Percentiles rank a stretch among this genome's conserved stretches.
These are phyloP conservation scores for Egretta garzetta DNA, from an alignment of 2,113 vertebrate species.

Conservation along the genomic window DNA sequence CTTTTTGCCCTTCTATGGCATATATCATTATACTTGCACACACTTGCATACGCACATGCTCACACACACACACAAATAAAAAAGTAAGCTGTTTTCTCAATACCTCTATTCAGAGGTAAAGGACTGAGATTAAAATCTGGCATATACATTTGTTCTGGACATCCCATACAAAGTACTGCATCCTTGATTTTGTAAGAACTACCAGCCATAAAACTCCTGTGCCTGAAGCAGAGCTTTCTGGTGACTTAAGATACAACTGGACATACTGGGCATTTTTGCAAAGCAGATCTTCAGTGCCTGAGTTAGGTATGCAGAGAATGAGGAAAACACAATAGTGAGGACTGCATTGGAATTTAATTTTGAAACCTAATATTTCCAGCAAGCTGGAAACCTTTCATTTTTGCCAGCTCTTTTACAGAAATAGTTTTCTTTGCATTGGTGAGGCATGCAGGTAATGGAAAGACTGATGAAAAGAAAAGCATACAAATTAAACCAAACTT, in stretches of 20 bases:
- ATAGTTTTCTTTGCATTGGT: neutral
- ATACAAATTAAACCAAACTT: neutral
- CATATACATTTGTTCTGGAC: neutral
- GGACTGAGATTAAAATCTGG: neutral
- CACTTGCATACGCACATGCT: fast-evolving
- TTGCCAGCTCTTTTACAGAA: neutral
- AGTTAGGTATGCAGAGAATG: neutral
- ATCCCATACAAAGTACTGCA: neutral
- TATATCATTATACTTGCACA: neutral
- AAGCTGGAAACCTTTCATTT: neutral
- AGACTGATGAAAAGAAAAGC: slow-evolving; percentile 9
- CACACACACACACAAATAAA: neutral
- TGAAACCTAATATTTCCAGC: neutral
- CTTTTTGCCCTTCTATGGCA: neutral
- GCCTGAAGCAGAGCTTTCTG: neutral
- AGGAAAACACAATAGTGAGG: neutral
- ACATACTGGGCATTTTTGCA: neutral
- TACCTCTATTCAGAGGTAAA: neutral
- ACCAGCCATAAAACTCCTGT: neutral
- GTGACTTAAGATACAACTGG: neutral
- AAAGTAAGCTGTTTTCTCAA: neutral
- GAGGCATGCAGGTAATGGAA: neutral
- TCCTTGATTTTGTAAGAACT: neutral
- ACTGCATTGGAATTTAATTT: neutral
- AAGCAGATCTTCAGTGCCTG: neutral